Evolutionary conservation across 2,797 vertebrate species (phyloP).

Genomic region (Agapornis canus): DNA sequence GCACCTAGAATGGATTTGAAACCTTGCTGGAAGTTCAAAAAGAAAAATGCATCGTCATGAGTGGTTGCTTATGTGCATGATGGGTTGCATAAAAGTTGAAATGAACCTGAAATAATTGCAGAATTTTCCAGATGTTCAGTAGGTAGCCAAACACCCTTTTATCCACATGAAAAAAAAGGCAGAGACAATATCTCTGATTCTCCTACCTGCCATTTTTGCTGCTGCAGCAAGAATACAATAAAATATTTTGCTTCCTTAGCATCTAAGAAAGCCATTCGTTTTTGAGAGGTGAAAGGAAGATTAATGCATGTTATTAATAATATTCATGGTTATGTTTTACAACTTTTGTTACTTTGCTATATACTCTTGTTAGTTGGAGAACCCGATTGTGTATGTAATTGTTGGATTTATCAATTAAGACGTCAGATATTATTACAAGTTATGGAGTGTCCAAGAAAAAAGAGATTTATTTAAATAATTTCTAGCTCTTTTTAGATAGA

Average conservation of each 20-base stretch:
- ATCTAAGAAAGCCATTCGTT: background rate
- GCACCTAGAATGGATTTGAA: background rate
- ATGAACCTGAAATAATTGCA: background rate
- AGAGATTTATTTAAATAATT: background rate
- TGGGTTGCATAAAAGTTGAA: background rate
- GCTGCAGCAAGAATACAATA: background rate
- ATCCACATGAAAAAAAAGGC: background rate
- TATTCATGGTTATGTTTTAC: background rate
- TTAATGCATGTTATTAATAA: background rate
- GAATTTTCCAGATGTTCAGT: background rate
- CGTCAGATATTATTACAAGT: background rate
- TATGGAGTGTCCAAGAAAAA: background rate
- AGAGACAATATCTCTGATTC: background rate
- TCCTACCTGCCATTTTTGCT: background rate
- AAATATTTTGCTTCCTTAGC: background rate
- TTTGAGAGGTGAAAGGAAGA: background rate
- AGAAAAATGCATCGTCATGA: rapidly evolving
- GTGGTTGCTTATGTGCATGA: background rate
- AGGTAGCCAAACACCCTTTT: background rate
- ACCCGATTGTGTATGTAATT: background rate
- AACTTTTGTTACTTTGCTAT: background rate
- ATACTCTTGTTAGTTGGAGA: background rate
- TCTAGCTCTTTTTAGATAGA: background rate
- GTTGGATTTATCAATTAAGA: background rate
- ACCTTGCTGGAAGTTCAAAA: background rate